Base-by-base conservation (phyloP, 1,140 invertebrate genomes). In the Drosophila funebris region DNA sequence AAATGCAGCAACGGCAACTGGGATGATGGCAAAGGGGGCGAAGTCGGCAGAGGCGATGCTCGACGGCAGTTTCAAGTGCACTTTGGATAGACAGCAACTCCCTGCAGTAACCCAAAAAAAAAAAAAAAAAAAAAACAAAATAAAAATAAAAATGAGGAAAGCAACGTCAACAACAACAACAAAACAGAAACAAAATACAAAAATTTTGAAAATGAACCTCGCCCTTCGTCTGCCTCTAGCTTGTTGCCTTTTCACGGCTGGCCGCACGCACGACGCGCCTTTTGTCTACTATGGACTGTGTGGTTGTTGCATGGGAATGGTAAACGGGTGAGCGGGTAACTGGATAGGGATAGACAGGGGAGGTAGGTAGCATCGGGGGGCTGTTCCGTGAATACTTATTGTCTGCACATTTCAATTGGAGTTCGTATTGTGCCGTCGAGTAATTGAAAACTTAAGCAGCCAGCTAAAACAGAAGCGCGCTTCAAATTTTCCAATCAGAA, bases 391-490 rank as follows among this genome's bases (percentile, higher is more conserved):
- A 22, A 13, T 24, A 14, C 11, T 24, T 61, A 29, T 48, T 48
- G 57, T 61, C 41, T 50, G 44, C 60, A 71, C 82, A 87, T 85
- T 85, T 85, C 82, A 85, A 85, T 85, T 85, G 82, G 53, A 66
- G n/a, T 73, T 67, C 62, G 77, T 66, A 85, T 81, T 85, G 82
- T 81, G 69, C 53, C 56, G 60, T 36, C 66, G 82, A 54, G 74
- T 85, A 85, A 85, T 85, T 85, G 82, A 85, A 85, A 85, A 85
- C 83, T 85, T 87, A 85, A 87, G 74, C 80, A 73, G 73, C 4
- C 13, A 36, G 24, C 36, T n/a, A 57, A 70, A 62, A 54, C 61
- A 60, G 63, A 58, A 67, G 36, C 54, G 44, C 61, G 57, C 76
- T 73, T 73, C 76, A 74, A 81, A 77, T 85, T 68, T 74, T 67